phyloP scores from a whole-genome alignment of 1,140 invertebrate species.

The Penaeus vannamei region DNA sequence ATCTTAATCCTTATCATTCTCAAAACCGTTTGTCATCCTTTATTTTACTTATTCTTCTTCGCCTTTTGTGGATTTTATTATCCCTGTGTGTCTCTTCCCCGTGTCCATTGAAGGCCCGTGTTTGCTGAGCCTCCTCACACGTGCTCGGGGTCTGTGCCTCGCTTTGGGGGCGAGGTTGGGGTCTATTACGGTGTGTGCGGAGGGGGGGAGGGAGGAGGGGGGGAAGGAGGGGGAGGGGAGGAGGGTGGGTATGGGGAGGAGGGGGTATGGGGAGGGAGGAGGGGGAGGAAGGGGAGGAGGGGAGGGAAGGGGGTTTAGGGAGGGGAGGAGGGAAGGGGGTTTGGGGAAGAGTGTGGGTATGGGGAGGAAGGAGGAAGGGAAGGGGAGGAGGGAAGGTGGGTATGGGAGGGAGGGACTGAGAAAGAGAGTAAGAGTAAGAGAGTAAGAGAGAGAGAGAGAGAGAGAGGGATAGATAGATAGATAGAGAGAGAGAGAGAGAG shows the following conservation, averaged over 20 bases:
- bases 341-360: too few species aligned
- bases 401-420: too few species aligned
- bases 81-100: too few species aligned
- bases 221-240: background rate
- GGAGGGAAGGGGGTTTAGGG: background rate
- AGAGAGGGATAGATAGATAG: background rate
- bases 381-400: too few species aligned
- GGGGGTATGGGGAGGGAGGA: background rate
- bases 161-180: background rate
- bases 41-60: too few species aligned
- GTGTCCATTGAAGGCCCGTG: background rate
- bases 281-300: background rate
- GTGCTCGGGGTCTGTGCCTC: slow-evolving; percentile 15
- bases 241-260: background rate
- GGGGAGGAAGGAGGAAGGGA: background rate
- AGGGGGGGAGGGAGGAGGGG: background rate
- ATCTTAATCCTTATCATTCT: too few species aligned
- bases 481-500: too few species aligned
- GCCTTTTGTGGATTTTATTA: too few species aligned
- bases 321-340: background rate
- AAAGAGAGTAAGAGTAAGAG: too few species aligned
- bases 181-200: background rate
- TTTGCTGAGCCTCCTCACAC: slow-evolving; percentile 34
- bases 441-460: background rate
- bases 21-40: too few species aligned